Evolutionary conservation across 2,888 invertebrate species (phyloP).

Genomic region (Altica lythri): DNA sequence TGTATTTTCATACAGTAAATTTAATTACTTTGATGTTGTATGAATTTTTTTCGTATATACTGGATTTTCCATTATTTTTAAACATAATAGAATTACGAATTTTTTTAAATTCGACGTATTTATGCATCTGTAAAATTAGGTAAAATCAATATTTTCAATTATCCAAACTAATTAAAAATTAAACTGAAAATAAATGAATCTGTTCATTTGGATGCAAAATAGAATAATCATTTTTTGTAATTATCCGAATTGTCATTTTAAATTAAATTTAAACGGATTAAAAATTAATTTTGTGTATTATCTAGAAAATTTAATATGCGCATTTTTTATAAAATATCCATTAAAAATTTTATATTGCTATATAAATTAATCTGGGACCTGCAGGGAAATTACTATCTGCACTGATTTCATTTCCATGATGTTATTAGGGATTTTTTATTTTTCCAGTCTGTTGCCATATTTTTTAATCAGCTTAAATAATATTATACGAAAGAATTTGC

Average conservation of each 20-base stretch:
- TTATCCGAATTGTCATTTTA: constrained; percentile 28
- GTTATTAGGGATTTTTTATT: constrained; percentile 11
- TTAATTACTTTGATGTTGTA: too few species aligned
- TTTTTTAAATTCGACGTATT: constrained; percentile 2
- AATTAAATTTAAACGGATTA: constrained; percentile 28
- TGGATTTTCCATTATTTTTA: not conserved
- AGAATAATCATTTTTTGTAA: constrained; percentile 24
- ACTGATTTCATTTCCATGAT: constrained; percentile 19
- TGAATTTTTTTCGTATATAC: too few species aligned
- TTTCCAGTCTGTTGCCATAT: constrained; percentile 12
- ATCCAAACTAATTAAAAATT: constrained; percentile 22
- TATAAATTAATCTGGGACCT: constrained; percentile 22
- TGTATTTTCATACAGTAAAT: too few species aligned
- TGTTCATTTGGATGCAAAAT: constrained; percentile 24
- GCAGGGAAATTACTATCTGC: constrained; percentile 18
- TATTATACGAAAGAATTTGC: constrained; percentile 3
- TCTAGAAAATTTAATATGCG: constrained; percentile 28
- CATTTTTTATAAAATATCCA: constrained; percentile 26
- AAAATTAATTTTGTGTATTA: constrained; percentile 27
- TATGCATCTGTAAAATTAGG: constrained; percentile 1
- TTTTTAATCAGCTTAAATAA: constrained; percentile 15
- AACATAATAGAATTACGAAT: not conserved
- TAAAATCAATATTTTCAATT: constrained; percentile 24
- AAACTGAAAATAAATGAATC: constrained; percentile 24
- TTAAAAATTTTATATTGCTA: constrained; percentile 24